Conservation (phyloP, 2,888 invertebrate genomes). For the Chrysopilus asiliformis region DNA sequence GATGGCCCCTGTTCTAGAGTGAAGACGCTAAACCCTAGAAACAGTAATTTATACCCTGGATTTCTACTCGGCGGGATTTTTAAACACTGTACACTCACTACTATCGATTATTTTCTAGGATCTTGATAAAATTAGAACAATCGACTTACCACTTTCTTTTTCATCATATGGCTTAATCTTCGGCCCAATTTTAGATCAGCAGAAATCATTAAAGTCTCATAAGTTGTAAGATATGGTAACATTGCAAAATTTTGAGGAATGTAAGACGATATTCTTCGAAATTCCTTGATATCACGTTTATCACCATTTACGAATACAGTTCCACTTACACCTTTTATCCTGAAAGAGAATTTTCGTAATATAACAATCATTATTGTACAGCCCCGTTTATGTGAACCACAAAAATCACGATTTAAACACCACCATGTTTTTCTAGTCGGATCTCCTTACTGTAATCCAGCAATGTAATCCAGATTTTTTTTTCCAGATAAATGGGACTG, state of each 20-base stretch:
- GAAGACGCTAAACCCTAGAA: no score
- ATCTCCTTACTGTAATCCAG: no score
- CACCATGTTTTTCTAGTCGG: no score
- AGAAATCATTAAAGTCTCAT: constrained; percentile 69
- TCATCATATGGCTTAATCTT: constrained; percentile 44
- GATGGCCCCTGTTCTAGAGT: no score
- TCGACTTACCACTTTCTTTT: constrained; percentile 48
- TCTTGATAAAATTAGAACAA: no score
- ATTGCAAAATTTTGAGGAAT: constrained; percentile 79
- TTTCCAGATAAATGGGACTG: no score
- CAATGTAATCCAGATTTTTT: no score
- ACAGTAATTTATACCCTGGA: no score
- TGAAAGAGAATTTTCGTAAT: constrained; percentile 15
- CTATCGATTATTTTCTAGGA: no score
- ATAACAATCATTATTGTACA: neutral
- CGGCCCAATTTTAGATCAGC: constrained; percentile 70
- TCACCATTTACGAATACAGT: constrained; percentile 55
- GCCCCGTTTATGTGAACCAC: neutral
- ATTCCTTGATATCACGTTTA: constrained; percentile 45
- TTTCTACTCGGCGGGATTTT: no score
- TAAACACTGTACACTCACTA: no score
- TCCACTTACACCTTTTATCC: constrained; percentile 41
- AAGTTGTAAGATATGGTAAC: constrained; percentile 65
- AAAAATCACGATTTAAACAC: no score
- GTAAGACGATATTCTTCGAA: constrained; percentile 50